Base-by-base conservation (phyloP, 2,797 vertebrate species). In the Mormyrus hasselquistii region DNA sequence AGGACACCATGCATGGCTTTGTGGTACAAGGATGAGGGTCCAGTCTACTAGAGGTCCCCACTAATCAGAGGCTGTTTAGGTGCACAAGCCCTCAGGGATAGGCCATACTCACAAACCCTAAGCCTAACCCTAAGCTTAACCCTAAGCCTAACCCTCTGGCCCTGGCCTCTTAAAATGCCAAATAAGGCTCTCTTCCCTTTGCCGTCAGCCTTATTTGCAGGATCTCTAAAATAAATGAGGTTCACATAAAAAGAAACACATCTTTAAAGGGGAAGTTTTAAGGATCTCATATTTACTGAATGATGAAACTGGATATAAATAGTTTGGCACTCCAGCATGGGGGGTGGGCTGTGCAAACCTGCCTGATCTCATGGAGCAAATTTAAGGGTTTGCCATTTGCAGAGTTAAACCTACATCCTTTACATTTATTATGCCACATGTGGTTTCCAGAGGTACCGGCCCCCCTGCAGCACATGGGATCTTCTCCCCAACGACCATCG, bases 261-360 rank as follows among this genome's bases (percentile, higher is more conserved):
- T 41, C 73, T 79, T 79, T 44, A 44, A 44, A 14, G 34, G 7
- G 38, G 38, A 44, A 14, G 65, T 73, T 73, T 73, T 73, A 73
- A 73, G 65, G 29, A 38, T 14, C 29, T 38, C 65, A 73, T 79
- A 79, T 79, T 19, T 79, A 79, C 34, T 79, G 73, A 79, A n/a
- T 79, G 73, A 79, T 79, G 73, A 79, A 79, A 79, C 38, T 79
- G 73, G 41, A 79, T 44, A 79, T 79, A 79, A 79, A 79, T 79
- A 79, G 73, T 79, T 19, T 79, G 73, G 41, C 73, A 44, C 73
- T 79, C 73, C 73, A 79, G 73, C 73, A 41, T 29, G 14, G 38
- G 41, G 38, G 38, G 34, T 14, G 14, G 38, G 7, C 25, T 29
- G 38, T 9, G 38, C 38, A 41, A 79, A 79, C 38, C 41, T 44